These are phyloP conservation scores for Nycteola revayana DNA, from an alignment of 2,888 invertebrate genomes.

Conservation along the genomic window DNA sequence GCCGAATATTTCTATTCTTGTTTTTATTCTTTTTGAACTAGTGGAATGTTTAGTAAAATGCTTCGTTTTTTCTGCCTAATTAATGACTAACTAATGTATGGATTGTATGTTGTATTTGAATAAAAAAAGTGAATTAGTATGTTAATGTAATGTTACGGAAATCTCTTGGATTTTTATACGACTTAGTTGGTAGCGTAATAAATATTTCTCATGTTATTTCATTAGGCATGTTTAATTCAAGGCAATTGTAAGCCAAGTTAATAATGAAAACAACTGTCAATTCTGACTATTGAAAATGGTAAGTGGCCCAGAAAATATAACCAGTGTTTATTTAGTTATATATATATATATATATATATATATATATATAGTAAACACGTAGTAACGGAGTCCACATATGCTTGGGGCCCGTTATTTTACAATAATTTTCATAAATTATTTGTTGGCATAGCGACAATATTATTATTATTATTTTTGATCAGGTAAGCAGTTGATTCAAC, in stretches of 20 bases:
- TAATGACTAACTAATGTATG: background rate
- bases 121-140: conserved; percentile 15
- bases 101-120: conserved; percentile 13
- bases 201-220: conserved; percentile 28
- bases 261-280: conserved; percentile 13
- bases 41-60: no score
- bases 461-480: no score
- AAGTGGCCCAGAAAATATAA: conserved; percentile 16
- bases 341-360: no score
- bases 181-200: conserved; percentile 26
- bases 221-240: conserved; percentile 24
- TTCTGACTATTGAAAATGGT: conserved; percentile 21
- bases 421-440: no score
- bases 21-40: conserved; percentile 15
- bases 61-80: conserved; percentile 8
- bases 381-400: no score
- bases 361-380: no score
- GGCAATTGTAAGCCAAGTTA: conserved; percentile 17
- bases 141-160: conserved; percentile 29
- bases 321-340: conserved; percentile 24
- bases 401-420: no score
- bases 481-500: no score
- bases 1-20: conserved; percentile 14
- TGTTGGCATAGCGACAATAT: no score
- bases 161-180: conserved; percentile 29